phyloP scores from a whole-genome alignment of 2,888 invertebrate species.

The Drosophila lutescens region DNA sequence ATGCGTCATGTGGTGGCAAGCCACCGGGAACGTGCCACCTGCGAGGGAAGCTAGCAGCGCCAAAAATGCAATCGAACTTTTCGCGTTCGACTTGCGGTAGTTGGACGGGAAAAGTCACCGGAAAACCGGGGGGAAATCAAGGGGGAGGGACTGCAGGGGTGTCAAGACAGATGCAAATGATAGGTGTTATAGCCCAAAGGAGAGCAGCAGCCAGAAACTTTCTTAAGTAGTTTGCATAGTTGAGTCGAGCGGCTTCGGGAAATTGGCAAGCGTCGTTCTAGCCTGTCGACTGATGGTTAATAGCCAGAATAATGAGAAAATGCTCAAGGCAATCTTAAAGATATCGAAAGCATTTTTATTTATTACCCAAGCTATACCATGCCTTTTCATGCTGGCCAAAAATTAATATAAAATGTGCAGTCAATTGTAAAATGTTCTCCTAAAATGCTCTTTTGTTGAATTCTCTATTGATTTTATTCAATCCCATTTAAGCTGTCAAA shows the following conservation, averaged over 20 bases:
- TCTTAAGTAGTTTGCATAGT: conserved; percentile 52
- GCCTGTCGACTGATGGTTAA: conserved; percentile 30
- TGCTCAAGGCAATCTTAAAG: conserved; percentile 22
- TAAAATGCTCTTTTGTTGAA: conserved; percentile 24
- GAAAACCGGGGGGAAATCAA: conserved; percentile 9
- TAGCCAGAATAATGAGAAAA: conserved; percentile 57
- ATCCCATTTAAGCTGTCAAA: conserved; percentile 9
- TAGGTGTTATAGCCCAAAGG: conserved; percentile 31
- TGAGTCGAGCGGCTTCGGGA: conserved; percentile 26
- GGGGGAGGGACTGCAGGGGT: background rate
- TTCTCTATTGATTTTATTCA: conserved; percentile 6
- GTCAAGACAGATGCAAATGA: conserved; percentile 38
- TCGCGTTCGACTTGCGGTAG: conserved; percentile 41
- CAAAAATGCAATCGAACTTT: conserved; percentile 47
- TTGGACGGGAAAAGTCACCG: conserved; percentile 23
- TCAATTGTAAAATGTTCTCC: conserved; percentile 45
- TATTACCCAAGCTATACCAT: conserved; percentile 5
- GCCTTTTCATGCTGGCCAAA: background rate
- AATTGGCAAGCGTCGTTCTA: conserved; percentile 28
- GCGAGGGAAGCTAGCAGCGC: conserved; percentile 14
- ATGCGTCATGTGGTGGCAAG: conserved; percentile 50
- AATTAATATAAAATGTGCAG: conserved; percentile 55
- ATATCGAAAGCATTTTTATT: conserved; percentile 24
- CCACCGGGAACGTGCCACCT: conserved; percentile 54
- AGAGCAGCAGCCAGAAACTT: conserved; percentile 37